phyloP scores from a whole-genome alignment of 2,113 vertebrate genomes.

The Macrotis lagotis region DNA sequence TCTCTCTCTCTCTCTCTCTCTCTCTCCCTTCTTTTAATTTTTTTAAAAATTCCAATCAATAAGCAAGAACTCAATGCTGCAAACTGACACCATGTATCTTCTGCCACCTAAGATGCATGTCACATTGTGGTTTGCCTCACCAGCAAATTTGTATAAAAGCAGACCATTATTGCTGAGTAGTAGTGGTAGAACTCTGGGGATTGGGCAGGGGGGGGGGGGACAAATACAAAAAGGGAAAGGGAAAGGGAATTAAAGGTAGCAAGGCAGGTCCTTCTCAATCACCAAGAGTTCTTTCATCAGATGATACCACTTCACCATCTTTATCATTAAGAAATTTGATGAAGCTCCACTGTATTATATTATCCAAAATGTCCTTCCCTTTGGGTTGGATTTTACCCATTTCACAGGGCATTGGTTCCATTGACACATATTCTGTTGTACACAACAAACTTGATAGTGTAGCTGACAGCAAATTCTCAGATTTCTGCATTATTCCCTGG shows the following conservation, averaged over 20 bases:
- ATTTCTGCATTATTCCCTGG: conserved; percentile 90
- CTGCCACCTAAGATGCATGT: conserved; percentile 87
- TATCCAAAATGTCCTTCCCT: conserved; percentile 91
- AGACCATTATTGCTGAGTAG: conserved; percentile 87
- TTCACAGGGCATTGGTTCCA: conserved; percentile 91
- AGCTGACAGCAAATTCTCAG: conserved; percentile 88
- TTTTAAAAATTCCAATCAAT: no score
- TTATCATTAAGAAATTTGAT: conserved; percentile 97
- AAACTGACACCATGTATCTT: neutral
- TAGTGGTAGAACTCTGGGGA: neutral
- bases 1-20: no score
- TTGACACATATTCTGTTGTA: conserved; percentile 96
- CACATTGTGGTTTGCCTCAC: conserved; percentile 86
- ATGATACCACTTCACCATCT: conserved; percentile 94
- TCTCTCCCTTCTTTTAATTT: no score
- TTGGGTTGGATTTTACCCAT: conserved; percentile 95
- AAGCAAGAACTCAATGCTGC: rapidly evolving
- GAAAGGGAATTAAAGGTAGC: conserved; percentile 84
- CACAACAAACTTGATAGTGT: conserved; percentile 91
- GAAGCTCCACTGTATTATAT: conserved; percentile 98
- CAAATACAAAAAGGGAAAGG: conserved; percentile 24
- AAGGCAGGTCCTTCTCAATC: conserved; percentile 91
- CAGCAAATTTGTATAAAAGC: conserved; percentile 86
- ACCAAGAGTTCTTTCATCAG: conserved; percentile 90
- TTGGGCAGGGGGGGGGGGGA: conserved; percentile 36